Base-by-base conservation (phyloP, 53 echinoderm and acorn worm genomes). In the Stichopus horrens region DNA sequence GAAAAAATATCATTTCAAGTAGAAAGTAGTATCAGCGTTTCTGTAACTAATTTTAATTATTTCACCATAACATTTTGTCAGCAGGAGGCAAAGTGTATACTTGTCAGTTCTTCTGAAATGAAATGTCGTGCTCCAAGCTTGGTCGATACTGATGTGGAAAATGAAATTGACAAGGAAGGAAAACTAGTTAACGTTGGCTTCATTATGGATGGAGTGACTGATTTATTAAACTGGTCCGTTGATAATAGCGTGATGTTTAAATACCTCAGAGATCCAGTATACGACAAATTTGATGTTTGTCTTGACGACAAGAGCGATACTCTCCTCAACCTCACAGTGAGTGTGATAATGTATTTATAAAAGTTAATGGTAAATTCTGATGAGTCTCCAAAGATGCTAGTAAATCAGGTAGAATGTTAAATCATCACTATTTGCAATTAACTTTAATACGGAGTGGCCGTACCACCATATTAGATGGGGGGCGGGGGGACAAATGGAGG, bases 201-300 rank as follows among this genome's bases (percentile, higher is more conserved):
- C 22, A 82, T n/a, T 3, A 57, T 82, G 58, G 82, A 82, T 82
- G 82, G 82, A 14, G 82, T 82, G 7, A 82, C 58, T 5, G 57
- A 57, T 5, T 6, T 82, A 6, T 0, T 14, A 57, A 82, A 16
- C 55, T 82, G 82, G 82, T 55, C 82, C 5, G 19, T 57, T 18
- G 58, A 82, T 57, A 14, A 82, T 21, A 4, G 7, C 5, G 57
- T 13, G 55, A 54, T 16, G 7, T 82, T 82, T 82, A 14, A 82
- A 58, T 55, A 57, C 16, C 13, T 37, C 6, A n/a, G 18, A n/a
- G 82, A 82, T 82, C 82, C 82, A 19, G 55, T 19, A 57, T 82
- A 82, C 55, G 19, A 18, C 21, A 14, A 54, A 56, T 82, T 57
- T 82, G 19, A 58, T 6, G 57, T 6, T 16, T 13, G 23, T 75